phyloP scores from a whole-genome alignment of 2,888 invertebrate species.

The Tachystola acroxantha region DNA sequence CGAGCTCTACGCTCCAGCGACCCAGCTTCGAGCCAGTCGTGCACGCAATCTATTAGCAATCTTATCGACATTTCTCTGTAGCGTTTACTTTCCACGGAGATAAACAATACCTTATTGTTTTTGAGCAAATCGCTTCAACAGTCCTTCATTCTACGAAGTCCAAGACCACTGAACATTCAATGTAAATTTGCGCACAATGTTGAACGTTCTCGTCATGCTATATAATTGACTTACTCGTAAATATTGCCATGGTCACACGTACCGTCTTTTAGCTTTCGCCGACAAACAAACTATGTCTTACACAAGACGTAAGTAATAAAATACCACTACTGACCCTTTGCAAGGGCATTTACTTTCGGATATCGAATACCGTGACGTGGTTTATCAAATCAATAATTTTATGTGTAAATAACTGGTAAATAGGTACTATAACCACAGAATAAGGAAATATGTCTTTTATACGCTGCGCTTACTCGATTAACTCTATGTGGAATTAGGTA shows the following conservation, averaged over 20 bases:
- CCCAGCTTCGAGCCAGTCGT: conserved; percentile 14
- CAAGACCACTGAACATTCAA: conserved; percentile 7
- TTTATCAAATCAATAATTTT: not conserved
- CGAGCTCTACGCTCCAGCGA: conserved; percentile 15
- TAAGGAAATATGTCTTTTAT: too few species aligned
- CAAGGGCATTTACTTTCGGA: not conserved
- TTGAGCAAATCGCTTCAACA: conserved; percentile 23
- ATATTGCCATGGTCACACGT: not conserved
- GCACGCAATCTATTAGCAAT: conserved; percentile 16
- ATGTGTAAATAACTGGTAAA: too few species aligned
- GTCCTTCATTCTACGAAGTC: conserved; percentile 25
- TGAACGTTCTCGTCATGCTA: conserved; percentile 28
- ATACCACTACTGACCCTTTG: not conserved
- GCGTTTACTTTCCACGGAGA: conserved; percentile 44
- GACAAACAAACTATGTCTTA: not conserved
- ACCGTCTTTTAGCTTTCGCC: not conserved
- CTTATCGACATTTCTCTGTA: conserved; percentile 46
- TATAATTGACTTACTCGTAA: conserved; percentile 25
- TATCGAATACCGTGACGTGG: not conserved
- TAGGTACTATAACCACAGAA: too few species aligned
- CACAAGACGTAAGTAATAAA: not conserved
- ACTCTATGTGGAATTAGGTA: too few species aligned
- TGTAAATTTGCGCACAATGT: conserved; percentile 20
- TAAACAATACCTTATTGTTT: conserved; percentile 59
- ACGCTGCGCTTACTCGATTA: too few species aligned